These are phyloP conservation scores for Poecilia velifera DNA, from an alignment of 2,797 vertebrate species.

Conservation along the genomic window DNA sequence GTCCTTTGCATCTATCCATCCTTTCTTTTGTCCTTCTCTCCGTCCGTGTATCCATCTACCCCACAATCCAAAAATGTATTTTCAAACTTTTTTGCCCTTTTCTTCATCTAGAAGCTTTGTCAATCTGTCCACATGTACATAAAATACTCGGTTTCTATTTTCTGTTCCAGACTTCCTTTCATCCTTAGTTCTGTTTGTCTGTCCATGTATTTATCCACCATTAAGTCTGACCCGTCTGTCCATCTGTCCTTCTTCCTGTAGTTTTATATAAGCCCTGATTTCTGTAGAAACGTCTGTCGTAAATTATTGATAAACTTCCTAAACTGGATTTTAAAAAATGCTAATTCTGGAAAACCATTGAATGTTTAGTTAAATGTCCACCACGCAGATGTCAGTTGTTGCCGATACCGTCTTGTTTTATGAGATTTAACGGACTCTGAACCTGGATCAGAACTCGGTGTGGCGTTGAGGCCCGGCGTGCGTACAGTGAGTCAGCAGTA, in stretches of 20 bases:
- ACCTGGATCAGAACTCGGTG: constrained; percentile 32
- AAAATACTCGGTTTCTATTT: not conserved
- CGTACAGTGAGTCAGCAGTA: constrained; percentile 79
- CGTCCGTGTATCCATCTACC: not conserved
- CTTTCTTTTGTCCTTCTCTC: not conserved
- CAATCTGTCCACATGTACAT: not conserved
- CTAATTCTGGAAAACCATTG: not conserved
- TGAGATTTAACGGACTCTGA: constrained; percentile 2
- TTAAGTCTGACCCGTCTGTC: not conserved
- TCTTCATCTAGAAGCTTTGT: not conserved
- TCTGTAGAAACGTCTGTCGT: not conserved
- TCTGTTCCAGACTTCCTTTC: not conserved
- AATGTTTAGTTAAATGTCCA: not conserved
- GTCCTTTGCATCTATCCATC: not conserved
- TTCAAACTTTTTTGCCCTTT: not conserved
- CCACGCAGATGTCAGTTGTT: constrained; percentile 4
- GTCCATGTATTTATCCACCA: not conserved
- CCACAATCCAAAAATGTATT: not conserved
- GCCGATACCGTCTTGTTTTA: constrained; percentile 2
- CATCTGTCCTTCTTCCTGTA: not conserved
- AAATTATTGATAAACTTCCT: not conserved
- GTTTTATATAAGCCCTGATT: not conserved
- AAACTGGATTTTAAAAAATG: not conserved
- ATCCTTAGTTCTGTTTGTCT: not conserved
- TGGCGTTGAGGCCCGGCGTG: constrained; percentile 46